Base-by-base conservation (phyloP, 2,113 vertebrate species). In the Bujurquina vittata region DNA sequence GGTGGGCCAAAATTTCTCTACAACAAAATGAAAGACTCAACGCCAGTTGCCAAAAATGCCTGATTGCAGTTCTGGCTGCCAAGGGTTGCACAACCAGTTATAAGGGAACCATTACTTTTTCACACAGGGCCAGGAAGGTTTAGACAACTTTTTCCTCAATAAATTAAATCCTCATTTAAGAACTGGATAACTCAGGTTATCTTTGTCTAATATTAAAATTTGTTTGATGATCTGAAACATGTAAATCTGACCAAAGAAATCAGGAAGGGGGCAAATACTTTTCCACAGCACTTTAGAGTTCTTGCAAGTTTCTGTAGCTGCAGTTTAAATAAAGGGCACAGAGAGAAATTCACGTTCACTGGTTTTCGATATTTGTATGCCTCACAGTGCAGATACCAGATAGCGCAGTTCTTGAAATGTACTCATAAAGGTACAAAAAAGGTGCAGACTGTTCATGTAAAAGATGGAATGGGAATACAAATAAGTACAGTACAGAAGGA, bases 301-400 rank as follows among this genome's bases (percentile, higher is more conserved):
- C 23, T 46, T 49, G 40, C 8, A 46, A 40, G 17, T 29, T 55
- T 11, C 22, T 65, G 31, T 26, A 22, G 54, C 46, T 63, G 49
- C 12, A 57, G n/a, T 77, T 78, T 74, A 9, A 80, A 81, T 46
- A 26, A 65, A 33, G 10, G 22, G 17, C 35, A 77, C 6, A 46
- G 62, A 40, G 26, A n/a, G 6, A 62, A n/a, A 29, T 57, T 46
- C 17, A 75, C 20, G 49, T 58, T 79, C 40, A 81, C 6, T 60
- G 33, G 5, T 65, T 74, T 84, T 57, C 35, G 52, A 49, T 43
- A 65, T 85, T 61, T 80, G 79, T 65, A 77, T 89, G 49, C 59
- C 7, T 69, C 61, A 43, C 26, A 59, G 59, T 49, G n/a, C 26
- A 35, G 35, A 26, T 11, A n/a, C 79, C 29, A n/a, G 14, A 8